Base-by-base conservation (phyloP, 2,888 invertebrate species). In the Xylota segnis region DNA sequence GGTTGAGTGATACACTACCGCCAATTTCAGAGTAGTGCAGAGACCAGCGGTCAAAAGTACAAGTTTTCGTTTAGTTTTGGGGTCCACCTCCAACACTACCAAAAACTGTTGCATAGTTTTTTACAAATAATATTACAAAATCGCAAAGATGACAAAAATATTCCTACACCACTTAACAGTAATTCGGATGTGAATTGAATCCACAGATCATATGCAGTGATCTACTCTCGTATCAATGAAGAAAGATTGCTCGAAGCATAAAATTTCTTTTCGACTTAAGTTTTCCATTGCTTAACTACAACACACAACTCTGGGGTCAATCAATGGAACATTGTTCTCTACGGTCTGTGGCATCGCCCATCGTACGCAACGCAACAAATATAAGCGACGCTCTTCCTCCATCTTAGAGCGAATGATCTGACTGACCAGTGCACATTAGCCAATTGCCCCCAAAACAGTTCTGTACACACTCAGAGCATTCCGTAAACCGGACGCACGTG, bases 401-500 rank as follows among this genome's bases (percentile, higher is more conserved):
- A 59, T 68, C 43, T n/a, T 9, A 27, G 14, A 43, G 37, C 37
- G 12, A 23, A 23, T 9, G 12, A 45, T 29, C 23, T 29, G 47
- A 68, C 50, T 43, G 37, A 52, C 37, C 43, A 43, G 29, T 50
- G 50, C 56, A 56, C 66, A 58, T 66, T 68, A 68, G 7, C 12
- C 66, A 68, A 59, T 68, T 68, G 34, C 47, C 68, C 54, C 58
- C 43, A 23, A 47, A 71, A 47, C 59, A 56, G 12, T 16, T 4
- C 9, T 52, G n/a, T 27, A 3, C 27, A 43, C 43, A 27, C 12
- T 43, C 27, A 4, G 10, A 9, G 14, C 61, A 29, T 45, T 45
- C 27, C 16, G 45, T 47, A 63, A 70, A 87, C 87, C 87, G 87
- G 87, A 87, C 87, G 87, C 87, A 87, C 87, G 87, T 87, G 87